Percentiles rank a stretch among this genome's conserved stretches.
These are phyloP conservation scores for Petrocephalus sullivani DNA, from an alignment of 2,797 vertebrate genomes.

Conservation along the genomic window DNA sequence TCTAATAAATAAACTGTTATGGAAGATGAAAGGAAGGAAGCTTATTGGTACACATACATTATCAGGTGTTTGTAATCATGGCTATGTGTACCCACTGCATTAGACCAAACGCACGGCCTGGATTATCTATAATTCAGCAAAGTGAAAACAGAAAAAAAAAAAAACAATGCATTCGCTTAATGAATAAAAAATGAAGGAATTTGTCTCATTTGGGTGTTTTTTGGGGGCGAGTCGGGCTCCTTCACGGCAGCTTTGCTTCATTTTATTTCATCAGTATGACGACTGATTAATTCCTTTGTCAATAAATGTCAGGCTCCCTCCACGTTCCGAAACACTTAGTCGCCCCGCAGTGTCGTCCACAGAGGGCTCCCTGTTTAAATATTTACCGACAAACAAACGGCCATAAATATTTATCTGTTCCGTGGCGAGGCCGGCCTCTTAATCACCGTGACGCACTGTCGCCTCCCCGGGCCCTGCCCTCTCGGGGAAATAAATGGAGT, in stretches of 20 bases:
- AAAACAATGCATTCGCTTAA: conserved; percentile 3
- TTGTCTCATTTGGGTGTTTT: not conserved
- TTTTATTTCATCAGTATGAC: not conserved
- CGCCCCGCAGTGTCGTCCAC: not conserved
- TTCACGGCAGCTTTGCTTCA: not conserved
- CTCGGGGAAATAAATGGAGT: not conserved
- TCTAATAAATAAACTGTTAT: not conserved
- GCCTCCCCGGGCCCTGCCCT: not conserved
- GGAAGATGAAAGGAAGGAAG: not conserved
- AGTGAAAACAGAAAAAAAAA: not conserved
- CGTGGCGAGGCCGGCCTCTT: not conserved
- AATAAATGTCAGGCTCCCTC: not conserved
- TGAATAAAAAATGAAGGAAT: not conserved
- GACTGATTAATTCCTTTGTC: conserved; percentile 11
- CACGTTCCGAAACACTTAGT: conserved; percentile 7
- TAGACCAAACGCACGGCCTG: not conserved
- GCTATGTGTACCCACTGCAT: not conserved
- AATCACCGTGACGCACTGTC: not conserved
- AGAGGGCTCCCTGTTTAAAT: not conserved
- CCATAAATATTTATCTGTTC: conserved; percentile 15
- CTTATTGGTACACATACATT: not conserved
- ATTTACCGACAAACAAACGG: conserved; percentile 7
- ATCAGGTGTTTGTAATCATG: not conserved
- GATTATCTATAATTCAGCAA: conserved; percentile 14
- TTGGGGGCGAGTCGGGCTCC: not conserved